A percentile compares a stretch with the other conserved stretches of the same genome.
Conservation (phyloP, 2,888 invertebrate species). For the Crossocerus cetratus region DNA sequence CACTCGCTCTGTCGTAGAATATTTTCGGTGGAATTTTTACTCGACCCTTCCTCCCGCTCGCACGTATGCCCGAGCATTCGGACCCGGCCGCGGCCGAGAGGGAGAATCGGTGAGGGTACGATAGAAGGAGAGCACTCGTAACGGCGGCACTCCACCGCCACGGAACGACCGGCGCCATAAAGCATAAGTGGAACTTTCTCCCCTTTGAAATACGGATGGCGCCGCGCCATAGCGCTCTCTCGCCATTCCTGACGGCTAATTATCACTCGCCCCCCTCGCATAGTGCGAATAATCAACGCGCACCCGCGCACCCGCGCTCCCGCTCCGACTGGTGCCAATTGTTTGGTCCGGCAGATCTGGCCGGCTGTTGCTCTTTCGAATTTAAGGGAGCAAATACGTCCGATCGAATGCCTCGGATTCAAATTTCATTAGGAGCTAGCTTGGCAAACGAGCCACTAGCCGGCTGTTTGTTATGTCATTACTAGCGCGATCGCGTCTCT, state of each 20-base stretch:
- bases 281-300: not conserved
- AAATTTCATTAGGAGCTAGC: not conserved
- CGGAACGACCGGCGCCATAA: slow-evolving; percentile 25
- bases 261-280: not conserved
- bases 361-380: not conserved
- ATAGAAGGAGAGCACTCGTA: too few relatives aligned
- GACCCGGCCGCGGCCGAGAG: too few relatives aligned
- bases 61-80: too few relatives aligned
- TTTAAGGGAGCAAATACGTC: not conserved
- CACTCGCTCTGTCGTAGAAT: slow-evolving; percentile 66
- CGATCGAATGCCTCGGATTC: not conserved
- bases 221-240: not conserved
- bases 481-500: too few relatives aligned
- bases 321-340: too few relatives aligned
- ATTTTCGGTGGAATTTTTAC: slow-evolving; percentile 70
- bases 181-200: slow-evolving; percentile 32
- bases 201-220: slow-evolving; percentile 8
- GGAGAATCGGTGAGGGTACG: too few relatives aligned
- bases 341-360: too few relatives aligned
- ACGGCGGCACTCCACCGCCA: not conserved
- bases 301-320: too few relatives aligned
- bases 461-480: not conserved
- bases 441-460: slow-evolving; percentile 19
- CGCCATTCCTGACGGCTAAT: not conserved
- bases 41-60: slow-evolving; percentile 27